A percentile compares a stretch with the other conserved stretches of the same genome.
phyloP scores from a whole-genome alignment of 2,797 vertebrate genomes.

The Enteromius anoplus region DNA sequence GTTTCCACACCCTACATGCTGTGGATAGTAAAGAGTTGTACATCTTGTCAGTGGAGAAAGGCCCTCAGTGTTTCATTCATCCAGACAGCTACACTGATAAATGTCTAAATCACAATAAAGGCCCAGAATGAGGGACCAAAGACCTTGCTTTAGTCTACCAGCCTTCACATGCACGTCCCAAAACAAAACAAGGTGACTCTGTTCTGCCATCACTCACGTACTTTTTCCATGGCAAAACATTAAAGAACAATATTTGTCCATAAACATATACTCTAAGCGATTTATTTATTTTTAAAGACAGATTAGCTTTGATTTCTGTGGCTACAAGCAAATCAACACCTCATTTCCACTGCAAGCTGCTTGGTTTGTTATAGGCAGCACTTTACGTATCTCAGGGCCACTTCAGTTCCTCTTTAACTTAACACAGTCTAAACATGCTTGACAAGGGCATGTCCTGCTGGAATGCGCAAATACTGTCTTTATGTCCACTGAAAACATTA shows the following conservation, averaged over 20 bases:
- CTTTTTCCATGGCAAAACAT: slow-evolving; percentile 25
- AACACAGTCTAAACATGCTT: slow-evolving; percentile 24
- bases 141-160: slow-evolving; percentile 47
- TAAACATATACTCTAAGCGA: neutral
- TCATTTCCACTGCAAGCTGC: neutral
- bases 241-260: slow-evolving; percentile 12
- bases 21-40: slow-evolving; percentile 1
- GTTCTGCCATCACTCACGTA: neutral
- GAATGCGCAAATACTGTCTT: slow-evolving; percentile 36
- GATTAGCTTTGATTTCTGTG: neutral
- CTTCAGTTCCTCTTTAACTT: slow-evolving; percentile 8
- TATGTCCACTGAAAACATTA: slow-evolving; percentile 19
- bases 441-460: slow-evolving; percentile 40
- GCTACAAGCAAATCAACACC: neutral
- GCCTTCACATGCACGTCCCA: slow-evolving; percentile 40
- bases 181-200: slow-evolving; percentile 45
- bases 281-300: neutral
- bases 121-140: slow-evolving; percentile 34
- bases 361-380: slow-evolving; percentile 6
- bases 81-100: slow-evolving; percentile 21
- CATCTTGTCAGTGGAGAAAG: slow-evolving; percentile 30
- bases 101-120: slow-evolving; percentile 48
- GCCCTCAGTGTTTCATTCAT: slow-evolving; percentile 50
- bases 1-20: slow-evolving; percentile 46
- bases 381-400: slow-evolving; percentile 14